phyloP scores from a whole-genome alignment of 2,113 vertebrate genomes.

The Coregonus clupeaformis region DNA sequence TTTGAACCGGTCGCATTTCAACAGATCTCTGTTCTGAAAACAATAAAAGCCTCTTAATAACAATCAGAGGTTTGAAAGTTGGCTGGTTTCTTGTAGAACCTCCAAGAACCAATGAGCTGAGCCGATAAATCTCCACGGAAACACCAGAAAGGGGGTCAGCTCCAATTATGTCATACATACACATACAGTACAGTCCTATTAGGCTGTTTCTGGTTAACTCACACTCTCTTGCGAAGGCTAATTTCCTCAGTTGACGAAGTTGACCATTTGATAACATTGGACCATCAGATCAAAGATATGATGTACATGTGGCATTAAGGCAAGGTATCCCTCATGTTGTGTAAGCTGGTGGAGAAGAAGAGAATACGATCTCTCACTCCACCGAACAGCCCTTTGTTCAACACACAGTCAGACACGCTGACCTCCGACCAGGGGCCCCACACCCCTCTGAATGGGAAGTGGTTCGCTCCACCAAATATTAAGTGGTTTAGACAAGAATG shows the following conservation, averaged over 20 bases:
- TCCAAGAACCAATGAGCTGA: background rate
- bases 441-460: constrained; percentile 8
- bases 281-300: background rate
- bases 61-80: constrained; percentile 13
- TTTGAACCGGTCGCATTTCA: constrained; percentile 5
- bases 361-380: background rate
- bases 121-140: background rate
- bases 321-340: background rate
- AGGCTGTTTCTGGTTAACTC: background rate
- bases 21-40: constrained; percentile 8
- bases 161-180: background rate
- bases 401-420: background rate
- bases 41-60: background rate
- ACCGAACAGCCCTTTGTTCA: constrained; percentile 17
- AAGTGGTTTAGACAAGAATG: constrained; percentile 19
- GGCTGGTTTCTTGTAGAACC: background rate
- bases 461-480: constrained; percentile 4
- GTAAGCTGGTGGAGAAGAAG: background rate
- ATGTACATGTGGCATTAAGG: background rate
- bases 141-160: background rate
- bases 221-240: background rate
- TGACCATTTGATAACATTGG: no score
- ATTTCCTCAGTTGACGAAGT: background rate
- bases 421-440: constrained; percentile 10
- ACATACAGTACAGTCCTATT: background rate